Percentiles rank a stretch among this genome's conserved stretches.
Conservation (phyloP, 2,888 invertebrate genomes). For the Lasius platythorax region DNA sequence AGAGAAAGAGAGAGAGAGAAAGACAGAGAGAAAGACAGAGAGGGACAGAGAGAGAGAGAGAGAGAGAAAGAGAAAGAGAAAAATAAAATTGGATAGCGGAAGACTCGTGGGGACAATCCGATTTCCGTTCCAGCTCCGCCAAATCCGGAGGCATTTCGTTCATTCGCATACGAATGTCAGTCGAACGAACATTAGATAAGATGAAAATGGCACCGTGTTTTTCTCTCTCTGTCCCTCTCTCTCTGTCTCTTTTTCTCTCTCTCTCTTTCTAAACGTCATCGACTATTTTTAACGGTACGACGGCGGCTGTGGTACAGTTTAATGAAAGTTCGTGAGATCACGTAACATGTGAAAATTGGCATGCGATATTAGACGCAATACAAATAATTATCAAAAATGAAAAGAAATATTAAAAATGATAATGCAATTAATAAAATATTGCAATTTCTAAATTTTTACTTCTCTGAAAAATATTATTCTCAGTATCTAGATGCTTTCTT, state of each 20-base stretch:
- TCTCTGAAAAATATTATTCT: background rate
- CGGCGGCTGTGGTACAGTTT: background rate
- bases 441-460: background rate
- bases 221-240: background rate
- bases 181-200: background rate
- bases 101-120: slow-evolving; percentile 50
- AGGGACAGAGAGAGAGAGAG: slow-evolving; percentile 26
- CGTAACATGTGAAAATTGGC: background rate
- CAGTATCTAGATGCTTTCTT: background rate
- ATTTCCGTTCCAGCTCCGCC: slow-evolving; percentile 53
- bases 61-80: slow-evolving; percentile 36
- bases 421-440: background rate
- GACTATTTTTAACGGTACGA: slow-evolving; percentile 34
- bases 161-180: background rate
- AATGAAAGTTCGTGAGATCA: slow-evolving; percentile 12
- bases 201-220: background rate
- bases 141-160: slow-evolving; percentile 19
- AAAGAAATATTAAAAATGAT: background rate
- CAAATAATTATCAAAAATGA: background rate
- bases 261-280: background rate
- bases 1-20: slow-evolving; percentile 16
- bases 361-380: background rate
- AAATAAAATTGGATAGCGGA: slow-evolving; percentile 28
- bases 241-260: background rate
- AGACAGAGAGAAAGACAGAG: slow-evolving; percentile 29